A percentile compares a stretch with the other conserved stretches of the same genome.
These are phyloP conservation scores for Brachionus rotundiformis DNA, from an alignment of 1,140 invertebrate species.

Conservation along the genomic window DNA sequence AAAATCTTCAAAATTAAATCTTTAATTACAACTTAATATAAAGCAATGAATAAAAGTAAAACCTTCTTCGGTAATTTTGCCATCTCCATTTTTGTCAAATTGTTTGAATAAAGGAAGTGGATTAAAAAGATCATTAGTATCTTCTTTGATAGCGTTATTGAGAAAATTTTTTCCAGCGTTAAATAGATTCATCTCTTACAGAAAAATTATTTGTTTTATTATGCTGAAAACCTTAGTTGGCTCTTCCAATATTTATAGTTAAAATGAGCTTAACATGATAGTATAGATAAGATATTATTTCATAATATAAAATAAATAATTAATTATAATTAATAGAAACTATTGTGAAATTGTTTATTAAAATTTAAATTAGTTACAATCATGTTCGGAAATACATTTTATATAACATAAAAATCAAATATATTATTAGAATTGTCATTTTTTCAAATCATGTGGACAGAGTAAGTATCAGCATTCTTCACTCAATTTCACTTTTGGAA, in stretches of 20 bases:
- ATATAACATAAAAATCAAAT: too few relatives aligned
- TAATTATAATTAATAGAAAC: too few relatives aligned
- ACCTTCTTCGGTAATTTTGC: slow-evolving; percentile 42
- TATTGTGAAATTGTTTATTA: too few relatives aligned
- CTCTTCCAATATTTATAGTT: neutral
- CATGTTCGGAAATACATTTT: too few relatives aligned
- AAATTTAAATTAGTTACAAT: too few relatives aligned
- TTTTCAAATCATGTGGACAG: too few relatives aligned
- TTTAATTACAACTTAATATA: neutral
- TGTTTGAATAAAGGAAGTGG: slow-evolving; percentile 22
- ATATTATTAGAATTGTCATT: too few relatives aligned
- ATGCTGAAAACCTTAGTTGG: neutral
- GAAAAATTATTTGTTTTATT: neutral
- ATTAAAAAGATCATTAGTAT: neutral
- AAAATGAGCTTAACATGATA: too few relatives aligned
- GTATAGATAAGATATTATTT: too few relatives aligned
- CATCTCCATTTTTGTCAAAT: slow-evolving; percentile 50
- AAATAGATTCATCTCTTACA: slow-evolving; percentile 14
- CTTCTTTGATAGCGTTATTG: neutral
- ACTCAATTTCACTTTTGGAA: too few relatives aligned
- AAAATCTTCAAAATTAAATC: neutral
- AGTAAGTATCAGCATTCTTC: too few relatives aligned
- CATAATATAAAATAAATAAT: too few relatives aligned
- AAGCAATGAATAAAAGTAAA: neutral
- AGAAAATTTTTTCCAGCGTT: neutral